A percentile compares a stretch with the other conserved stretches of the same genome.
phyloP scores from a whole-genome alignment of 2,888 invertebrate genomes.

The Ceramica pisi region DNA sequence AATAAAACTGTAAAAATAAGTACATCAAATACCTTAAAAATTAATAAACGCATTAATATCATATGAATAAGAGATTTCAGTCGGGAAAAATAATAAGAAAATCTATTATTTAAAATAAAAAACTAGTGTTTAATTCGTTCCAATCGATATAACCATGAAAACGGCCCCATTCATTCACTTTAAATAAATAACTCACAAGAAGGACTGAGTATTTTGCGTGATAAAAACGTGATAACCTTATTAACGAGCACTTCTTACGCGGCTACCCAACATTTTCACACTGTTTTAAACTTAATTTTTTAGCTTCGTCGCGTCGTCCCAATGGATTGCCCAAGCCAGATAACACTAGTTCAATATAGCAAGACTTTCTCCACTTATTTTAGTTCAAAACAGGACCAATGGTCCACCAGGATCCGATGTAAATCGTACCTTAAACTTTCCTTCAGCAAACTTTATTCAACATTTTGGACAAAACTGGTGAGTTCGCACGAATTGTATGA shows the following conservation, averaged over 20 bases:
- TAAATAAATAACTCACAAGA: no score
- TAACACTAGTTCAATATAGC: conserved; percentile 15
- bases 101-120: no score
- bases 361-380: conserved; percentile 5
- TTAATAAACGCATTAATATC: no score
- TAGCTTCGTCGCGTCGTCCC: background rate
- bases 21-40: no score
- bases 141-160: no score
- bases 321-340: background rate
- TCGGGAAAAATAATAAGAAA: no score
- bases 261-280: background rate
- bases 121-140: no score
- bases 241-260: background rate
- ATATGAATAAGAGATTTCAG: no score
- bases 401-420: conserved; percentile 27
- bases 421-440: conserved; percentile 50
- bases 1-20: no score
- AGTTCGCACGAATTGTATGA: conserved; percentile 18
- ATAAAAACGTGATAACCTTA: background rate
- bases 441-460: conserved; percentile 14
- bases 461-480: conserved; percentile 39
- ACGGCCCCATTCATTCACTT: no score
- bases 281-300: background rate
- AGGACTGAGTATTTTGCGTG: no score
- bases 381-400: conserved; percentile 16